phyloP scores from a whole-genome alignment of 2,113 vertebrate genomes.

The Gymnogyps californianus region DNA sequence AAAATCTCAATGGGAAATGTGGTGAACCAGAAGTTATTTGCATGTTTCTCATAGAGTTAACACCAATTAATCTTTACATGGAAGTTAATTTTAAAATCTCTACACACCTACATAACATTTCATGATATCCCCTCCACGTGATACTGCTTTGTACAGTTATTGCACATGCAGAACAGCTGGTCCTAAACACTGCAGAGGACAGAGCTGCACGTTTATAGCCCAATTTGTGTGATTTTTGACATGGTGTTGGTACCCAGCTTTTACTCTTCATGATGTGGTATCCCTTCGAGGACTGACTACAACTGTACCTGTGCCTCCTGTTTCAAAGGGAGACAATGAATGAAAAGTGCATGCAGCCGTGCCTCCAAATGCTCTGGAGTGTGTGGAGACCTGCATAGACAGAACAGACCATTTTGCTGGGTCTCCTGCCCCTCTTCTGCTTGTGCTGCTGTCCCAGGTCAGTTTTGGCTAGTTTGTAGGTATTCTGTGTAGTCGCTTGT shows the following conservation, averaged over 20 bases:
- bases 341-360: neutral
- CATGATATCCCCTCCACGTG: neutral
- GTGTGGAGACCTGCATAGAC: neutral
- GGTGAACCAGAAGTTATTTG: neutral
- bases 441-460: neutral
- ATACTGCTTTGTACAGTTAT: neutral
- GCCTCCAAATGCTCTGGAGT: neutral
- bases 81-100: neutral
- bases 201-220: neutral
- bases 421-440: neutral
- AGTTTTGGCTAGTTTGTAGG: neutral
- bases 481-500: rapidly evolving
- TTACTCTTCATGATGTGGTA: neutral
- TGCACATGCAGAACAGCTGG: neutral
- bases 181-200: neutral
- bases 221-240: neutral
- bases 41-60: neutral
- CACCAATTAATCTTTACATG: neutral
- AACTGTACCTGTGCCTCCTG: neutral
- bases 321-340: neutral
- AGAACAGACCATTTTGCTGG: neutral
- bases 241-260: neutral
- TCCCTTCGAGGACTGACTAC: neutral
- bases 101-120: neutral
- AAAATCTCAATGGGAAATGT: neutral